Conservation (phyloP, 92 coral and sea anemone genomes). For the Palythoa caribaeorum region DNA sequence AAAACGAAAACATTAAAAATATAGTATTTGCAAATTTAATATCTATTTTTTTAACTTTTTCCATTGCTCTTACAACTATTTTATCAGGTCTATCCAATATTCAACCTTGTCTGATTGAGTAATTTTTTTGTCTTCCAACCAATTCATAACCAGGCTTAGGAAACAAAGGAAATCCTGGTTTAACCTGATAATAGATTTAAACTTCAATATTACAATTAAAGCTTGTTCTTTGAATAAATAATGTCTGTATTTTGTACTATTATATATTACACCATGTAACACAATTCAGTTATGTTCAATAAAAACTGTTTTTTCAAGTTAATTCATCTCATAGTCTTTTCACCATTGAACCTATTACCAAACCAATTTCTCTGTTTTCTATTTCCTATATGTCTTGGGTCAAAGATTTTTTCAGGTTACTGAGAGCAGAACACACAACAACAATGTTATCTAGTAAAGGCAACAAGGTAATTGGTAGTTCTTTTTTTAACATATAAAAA, state of each 20-base stretch:
- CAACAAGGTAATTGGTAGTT: constrained; percentile 38
- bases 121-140: constrained; percentile 3
- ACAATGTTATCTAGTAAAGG: constrained; percentile 39
- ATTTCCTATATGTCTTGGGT: constrained; percentile 28
- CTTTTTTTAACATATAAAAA: constrained; percentile 37
- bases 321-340: not conserved
- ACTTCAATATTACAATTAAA: not conserved
- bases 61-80: not conserved
- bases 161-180: constrained; percentile 6
- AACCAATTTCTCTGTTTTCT: constrained; percentile 12
- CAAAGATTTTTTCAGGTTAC: constrained; percentile 15
- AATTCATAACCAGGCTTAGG: constrained; percentile 8
- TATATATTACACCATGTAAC: not conserved
- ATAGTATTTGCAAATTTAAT: not conserved
- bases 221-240: constrained; percentile 9
- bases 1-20: not conserved
- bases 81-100: not conserved
- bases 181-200: constrained; percentile 19
- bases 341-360: not conserved
- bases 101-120: not conserved
- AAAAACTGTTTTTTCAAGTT: not conserved
- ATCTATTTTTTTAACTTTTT: not conserved
- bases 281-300: constrained; percentile 11
- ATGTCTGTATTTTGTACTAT: not conserved
- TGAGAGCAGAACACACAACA: constrained; percentile 32